Percentiles rank a stretch among this genome's conserved stretches.
Evolutionary conservation across 1,140 invertebrate species (phyloP).

Genomic region (Matsumurasca onukii): DNA sequence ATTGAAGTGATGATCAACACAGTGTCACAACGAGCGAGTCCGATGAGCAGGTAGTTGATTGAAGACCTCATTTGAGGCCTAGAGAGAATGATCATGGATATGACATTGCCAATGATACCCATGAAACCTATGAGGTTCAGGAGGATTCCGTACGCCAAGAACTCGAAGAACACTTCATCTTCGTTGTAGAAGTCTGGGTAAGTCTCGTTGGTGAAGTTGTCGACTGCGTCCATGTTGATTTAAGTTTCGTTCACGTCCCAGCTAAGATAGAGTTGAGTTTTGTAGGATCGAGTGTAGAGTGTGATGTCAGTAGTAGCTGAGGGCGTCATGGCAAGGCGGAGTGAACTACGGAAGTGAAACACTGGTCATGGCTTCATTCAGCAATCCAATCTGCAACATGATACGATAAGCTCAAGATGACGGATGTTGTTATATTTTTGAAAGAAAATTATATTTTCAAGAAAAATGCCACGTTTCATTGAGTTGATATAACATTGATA

Average conservation of each 20-base stretch:
- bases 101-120: slow-evolving; percentile 85
- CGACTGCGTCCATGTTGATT: neutral
- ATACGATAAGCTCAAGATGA: too few species aligned
- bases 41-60: slow-evolving; percentile 90
- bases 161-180: slow-evolving; percentile 62
- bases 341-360: too few species aligned
- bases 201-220: neutral
- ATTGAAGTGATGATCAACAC: slow-evolving; percentile 84
- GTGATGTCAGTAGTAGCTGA: too few species aligned
- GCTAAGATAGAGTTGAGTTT: slow-evolving; percentile 8
- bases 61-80: slow-evolving; percentile 92
- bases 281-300: too few species aligned
- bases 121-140: slow-evolving; percentile 79
- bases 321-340: too few species aligned
- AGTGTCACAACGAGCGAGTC: slow-evolving; percentile 88
- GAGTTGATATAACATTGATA: too few species aligned
- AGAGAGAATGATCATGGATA: slow-evolving; percentile 88
- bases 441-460: too few species aligned
- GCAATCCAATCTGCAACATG: too few species aligned
- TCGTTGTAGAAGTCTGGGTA: neutral
- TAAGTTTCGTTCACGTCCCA: slow-evolving; percentile 29
- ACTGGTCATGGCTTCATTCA: too few species aligned
- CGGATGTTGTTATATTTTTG: too few species aligned
- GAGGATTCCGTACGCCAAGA: slow-evolving; percentile 81
- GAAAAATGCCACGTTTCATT: too few species aligned